Conservation (phyloP, 2,113 vertebrate species). For the Entelurus aequoreus region DNA sequence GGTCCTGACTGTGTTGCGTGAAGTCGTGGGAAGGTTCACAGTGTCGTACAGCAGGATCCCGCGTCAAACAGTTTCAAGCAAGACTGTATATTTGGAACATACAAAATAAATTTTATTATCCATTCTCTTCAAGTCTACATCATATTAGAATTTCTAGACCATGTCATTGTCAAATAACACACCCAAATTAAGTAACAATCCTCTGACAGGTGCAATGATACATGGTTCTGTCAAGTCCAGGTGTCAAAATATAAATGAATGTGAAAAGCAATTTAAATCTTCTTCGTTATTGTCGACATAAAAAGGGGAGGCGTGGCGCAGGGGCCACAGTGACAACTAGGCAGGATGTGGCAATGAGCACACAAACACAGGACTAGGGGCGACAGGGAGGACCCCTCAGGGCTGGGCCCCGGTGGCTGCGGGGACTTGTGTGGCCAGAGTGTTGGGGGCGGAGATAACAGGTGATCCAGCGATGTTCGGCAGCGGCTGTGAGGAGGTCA, state of each 20-base stretch:
- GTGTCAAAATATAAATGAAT: constrained; percentile 70
- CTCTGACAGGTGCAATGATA: constrained; percentile 68
- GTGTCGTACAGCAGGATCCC: constrained; percentile 73
- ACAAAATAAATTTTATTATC: constrained; percentile 88
- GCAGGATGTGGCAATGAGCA: constrained; percentile 57
- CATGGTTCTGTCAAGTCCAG: constrained; percentile 65
- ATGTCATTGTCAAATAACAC: constrained; percentile 70
- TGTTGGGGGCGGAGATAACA: constrained; percentile 77
- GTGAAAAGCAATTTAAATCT: constrained; percentile 66
- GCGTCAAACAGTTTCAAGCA: constrained; percentile 75
- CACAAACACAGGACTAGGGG: constrained; percentile 37
- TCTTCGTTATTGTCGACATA: constrained; percentile 72
- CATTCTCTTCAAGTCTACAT: constrained; percentile 77
- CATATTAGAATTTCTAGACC: constrained; percentile 74
- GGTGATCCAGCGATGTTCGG: constrained; percentile 78
- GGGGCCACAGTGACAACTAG: constrained; percentile 48
- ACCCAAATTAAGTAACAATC: constrained; percentile 68
- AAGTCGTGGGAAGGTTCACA: constrained; percentile 70
- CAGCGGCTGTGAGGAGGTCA: constrained; percentile 77
- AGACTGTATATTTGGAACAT: constrained; percentile 80
- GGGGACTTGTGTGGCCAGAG: constrained; percentile 78
- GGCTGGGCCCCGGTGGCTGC: constrained; percentile 75
- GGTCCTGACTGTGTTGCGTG: constrained; percentile 58
- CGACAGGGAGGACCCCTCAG: constrained; percentile 56
- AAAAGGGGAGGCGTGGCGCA: constrained; percentile 61